Evolutionary conservation across 2,888 invertebrate genomes (phyloP), one percentile per base, ranked within the genome.

Genomic region (Panopea generosa): DNA sequence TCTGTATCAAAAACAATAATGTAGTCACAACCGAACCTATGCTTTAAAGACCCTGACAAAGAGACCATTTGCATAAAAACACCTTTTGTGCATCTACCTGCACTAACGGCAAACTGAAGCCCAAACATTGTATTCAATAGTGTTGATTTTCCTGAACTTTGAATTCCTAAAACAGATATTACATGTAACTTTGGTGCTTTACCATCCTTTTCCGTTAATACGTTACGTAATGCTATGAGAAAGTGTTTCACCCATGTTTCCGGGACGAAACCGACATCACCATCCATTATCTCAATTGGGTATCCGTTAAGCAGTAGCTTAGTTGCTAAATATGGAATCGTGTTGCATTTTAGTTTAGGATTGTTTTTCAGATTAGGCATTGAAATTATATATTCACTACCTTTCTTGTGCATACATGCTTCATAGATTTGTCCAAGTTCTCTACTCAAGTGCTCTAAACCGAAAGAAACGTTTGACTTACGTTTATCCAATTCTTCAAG

Each of bases 91-190:
- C 73, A 74, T 22, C 74, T 29, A 2, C 78, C 78, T 18, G 73
- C 67, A 67, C 74, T 70, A 1, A 78, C 73, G 2, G 75, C 50
- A 52, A 70, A 76, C 27, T 53, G 43, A 2, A 65, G 52, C 2
- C 75, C 75, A 56, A 76, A 70, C 33, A 76, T 45, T 18, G 70
- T 52, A 24, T 76, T 76, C 11, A 76, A 45, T 20, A 76, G 38
- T 0, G 75, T 76, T 14, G 75, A 76, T 24, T 76, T 76, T 2
- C 75, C 75, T 1, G 75, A 70, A 50, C 78, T 74, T 33, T 78
- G 73, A 26, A 71, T 74, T 9, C 78, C 78, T n/a, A 78, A 29
- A 14, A 68, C 60, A 14, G 74, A 67, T 11, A 78, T 11, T 1
- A 50, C 33, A 20, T 68, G 52, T 0, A 59, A 22, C 52, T 29